phyloP scores from a whole-genome alignment of 1,140 invertebrate species.

The Pinna nobilis region DNA sequence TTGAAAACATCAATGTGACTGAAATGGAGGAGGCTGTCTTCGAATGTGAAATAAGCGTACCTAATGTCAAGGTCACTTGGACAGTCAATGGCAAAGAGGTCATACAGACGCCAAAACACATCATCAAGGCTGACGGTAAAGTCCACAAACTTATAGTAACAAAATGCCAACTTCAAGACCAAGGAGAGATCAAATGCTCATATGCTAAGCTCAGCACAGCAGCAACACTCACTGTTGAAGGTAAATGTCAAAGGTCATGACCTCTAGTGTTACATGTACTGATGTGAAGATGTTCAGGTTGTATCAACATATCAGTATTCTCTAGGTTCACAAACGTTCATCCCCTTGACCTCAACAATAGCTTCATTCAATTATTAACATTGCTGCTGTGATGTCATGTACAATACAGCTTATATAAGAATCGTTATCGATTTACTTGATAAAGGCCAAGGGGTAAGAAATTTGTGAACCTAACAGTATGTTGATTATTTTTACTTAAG shows the following conservation, averaged over 20 bases:
- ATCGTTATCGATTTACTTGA: no score
- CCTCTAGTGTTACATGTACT: background rate
- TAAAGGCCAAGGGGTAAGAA: no score
- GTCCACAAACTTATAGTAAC: constrained; percentile 65
- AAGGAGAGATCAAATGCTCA: constrained; percentile 63
- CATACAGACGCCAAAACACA: constrained; percentile 67
- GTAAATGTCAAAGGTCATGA: constrained; percentile 48
- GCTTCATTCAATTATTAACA: no score
- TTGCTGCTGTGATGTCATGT: background rate
- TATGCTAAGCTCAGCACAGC: constrained; percentile 64
- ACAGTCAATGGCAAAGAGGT: constrained; percentile 64
- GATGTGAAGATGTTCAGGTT: no score
- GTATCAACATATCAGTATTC: no score
- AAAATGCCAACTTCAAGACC: constrained; percentile 65
- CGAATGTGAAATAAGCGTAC: constrained; percentile 70
- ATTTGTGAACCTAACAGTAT: no score
- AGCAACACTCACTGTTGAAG: constrained; percentile 67
- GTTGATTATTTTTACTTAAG: no score
- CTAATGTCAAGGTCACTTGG: constrained; percentile 70
- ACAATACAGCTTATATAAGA: background rate
- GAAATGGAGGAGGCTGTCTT: constrained; percentile 72
- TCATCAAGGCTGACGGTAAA: constrained; percentile 62
- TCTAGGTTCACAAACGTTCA: no score
- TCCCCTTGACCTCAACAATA: no score
- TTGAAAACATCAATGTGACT: constrained; percentile 68